A percentile compares a stretch with the other conserved stretches of the same genome.
Evolutionary conservation across 2,888 invertebrate species (phyloP).

Genomic region (Omphaloscelis lunosa): DNA sequence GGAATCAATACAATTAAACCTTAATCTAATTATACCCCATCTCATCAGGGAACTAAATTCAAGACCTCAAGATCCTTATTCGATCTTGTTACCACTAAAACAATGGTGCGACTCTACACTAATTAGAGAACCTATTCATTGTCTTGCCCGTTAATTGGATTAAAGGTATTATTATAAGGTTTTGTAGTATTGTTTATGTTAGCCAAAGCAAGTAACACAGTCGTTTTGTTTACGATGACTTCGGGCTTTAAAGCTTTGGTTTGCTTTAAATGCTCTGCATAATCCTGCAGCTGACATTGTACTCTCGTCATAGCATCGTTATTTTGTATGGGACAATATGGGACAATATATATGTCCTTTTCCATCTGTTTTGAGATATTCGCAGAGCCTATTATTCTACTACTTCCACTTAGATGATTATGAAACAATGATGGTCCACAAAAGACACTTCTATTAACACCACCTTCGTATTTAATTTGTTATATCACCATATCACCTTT

Average conservation of each 20-base stretch:
- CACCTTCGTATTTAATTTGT: conserved; percentile 1
- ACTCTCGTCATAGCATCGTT: neutral
- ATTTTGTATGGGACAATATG: neutral
- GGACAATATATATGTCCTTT: too few relatives aligned
- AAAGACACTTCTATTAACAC: neutral
- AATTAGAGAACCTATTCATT: conserved; percentile 55
- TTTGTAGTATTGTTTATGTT: conserved; percentile 25
- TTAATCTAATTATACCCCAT: neutral
- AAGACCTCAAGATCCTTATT: conserved; percentile 18
- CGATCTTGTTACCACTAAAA: conserved; percentile 40
- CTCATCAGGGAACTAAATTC: conserved; percentile 3
- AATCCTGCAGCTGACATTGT: neutral
- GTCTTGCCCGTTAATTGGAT: conserved; percentile 30
- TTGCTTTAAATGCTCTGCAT: neutral
- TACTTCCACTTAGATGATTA: neutral
- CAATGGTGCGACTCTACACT: conserved; percentile 38
- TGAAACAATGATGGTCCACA: neutral
- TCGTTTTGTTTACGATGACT: conserved; percentile 1
- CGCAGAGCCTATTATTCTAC: neutral
- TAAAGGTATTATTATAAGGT: conserved; percentile 14
- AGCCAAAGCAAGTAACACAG: neutral
- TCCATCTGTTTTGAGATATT: too few relatives aligned
- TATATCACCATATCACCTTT: conserved; percentile 24
- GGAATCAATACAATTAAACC: neutral
- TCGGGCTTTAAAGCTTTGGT: neutral